Evolutionary conservation across 1,140 invertebrate genomes (phyloP).

Genomic region (Halyomorpha halys): DNA sequence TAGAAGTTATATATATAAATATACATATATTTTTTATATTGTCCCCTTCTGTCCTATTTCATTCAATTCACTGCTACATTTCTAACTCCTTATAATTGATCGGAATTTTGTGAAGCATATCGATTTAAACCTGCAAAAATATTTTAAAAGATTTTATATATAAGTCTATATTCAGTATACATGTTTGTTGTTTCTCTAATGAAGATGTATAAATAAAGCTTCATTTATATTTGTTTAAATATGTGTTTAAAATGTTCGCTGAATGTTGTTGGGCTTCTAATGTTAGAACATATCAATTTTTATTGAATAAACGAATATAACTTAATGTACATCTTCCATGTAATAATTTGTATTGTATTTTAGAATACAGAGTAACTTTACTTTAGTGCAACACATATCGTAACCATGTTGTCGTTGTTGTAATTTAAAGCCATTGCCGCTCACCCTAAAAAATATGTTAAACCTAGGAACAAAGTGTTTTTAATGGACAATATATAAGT

Average conservation of each 20-base stretch:
- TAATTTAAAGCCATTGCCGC: conserved; percentile 21
- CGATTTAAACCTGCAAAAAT: background rate
- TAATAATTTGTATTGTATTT: conserved; percentile 16
- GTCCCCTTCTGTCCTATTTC: background rate
- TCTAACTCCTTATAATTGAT: conserved; percentile 4
- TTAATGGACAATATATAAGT: conserved; percentile 19
- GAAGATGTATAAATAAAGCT: background rate
- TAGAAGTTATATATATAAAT: conserved; percentile 7
- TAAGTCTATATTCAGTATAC: background rate
- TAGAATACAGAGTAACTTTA: conserved; percentile 13
- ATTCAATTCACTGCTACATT: background rate
- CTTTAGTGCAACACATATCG: conserved; percentile 16
- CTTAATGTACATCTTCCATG: conserved; percentile 16
- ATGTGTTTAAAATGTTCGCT: background rate
- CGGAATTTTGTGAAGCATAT: conserved; percentile 10
- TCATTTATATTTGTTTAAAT: background rate
- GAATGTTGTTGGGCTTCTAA: conserved; percentile 13
- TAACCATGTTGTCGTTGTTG: conserved; percentile 8
- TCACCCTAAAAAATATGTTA: conserved; percentile 18
- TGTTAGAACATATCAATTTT: conserved; percentile 22
- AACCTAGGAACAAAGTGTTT: conserved; percentile 4
- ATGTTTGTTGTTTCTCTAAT: conserved; percentile 1
- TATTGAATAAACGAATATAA: conserved; percentile 8
- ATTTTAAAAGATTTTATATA: conserved; percentile 9
- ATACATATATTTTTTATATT: conserved; percentile 8